Conservation (phyloP, 1,140 invertebrate genomes). For the Leptopilina clavipes region DNA sequence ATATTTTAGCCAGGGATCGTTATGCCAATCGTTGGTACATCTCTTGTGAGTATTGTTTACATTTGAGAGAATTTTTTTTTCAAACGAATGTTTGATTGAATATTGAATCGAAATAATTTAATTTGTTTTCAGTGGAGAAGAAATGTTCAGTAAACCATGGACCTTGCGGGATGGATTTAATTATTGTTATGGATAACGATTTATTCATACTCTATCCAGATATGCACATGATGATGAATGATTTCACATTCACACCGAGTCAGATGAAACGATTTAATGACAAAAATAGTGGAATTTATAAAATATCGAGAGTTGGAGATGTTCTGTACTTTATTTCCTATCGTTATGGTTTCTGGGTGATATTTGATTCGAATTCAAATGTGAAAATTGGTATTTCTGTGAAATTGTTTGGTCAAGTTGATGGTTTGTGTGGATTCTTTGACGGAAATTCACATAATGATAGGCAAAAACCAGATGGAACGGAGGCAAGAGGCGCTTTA, state of each 20-base stretch:
- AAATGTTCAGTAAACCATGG: conserved; percentile 74
- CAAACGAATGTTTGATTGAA: too few relatives aligned
- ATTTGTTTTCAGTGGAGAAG: conserved; percentile 78
- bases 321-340: conserved; percentile 81
- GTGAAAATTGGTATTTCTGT: conserved; percentile 82
- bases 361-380: conserved; percentile 81
- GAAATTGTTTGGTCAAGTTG: conserved; percentile 78
- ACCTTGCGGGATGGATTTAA: conserved; percentile 77
- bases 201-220: conserved; percentile 79
- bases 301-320: conserved; percentile 81
- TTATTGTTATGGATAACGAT: conserved; percentile 77
- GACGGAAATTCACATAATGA: conserved; percentile 81
- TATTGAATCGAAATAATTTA: too few relatives aligned
- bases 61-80: neutral
- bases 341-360: conserved; percentile 82
- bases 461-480: conserved; percentile 81
- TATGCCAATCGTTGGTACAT: conserved; percentile 56
- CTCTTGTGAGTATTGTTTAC: conserved; percentile 51
- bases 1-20: conserved; percentile 83
- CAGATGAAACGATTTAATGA: conserved; percentile 82
- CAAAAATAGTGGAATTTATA: conserved; percentile 78
- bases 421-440: conserved; percentile 87
- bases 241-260: conserved; percentile 78
- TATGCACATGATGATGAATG: conserved; percentile 81
- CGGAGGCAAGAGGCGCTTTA: conserved; percentile 76